A percentile compares a stretch with the other conserved stretches of the same genome.
phyloP scores from a whole-genome alignment of 2,888 invertebrate genomes.

The Lysandra coridon region DNA sequence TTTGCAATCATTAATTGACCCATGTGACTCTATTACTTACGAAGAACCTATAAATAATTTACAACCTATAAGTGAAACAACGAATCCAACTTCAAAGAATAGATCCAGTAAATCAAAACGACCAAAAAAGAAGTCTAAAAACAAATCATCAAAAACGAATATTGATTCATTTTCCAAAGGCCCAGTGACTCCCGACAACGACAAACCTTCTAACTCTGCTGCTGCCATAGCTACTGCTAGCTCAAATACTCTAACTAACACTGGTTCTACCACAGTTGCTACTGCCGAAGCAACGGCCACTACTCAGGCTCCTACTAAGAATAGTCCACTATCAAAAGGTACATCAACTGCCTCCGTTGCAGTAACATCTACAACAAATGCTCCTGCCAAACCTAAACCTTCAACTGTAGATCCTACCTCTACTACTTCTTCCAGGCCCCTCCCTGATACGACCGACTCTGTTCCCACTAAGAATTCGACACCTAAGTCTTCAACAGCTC shows the following conservation, averaged over 20 bases:
- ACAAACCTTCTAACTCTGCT: constrained; percentile 5
- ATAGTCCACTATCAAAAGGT: background rate
- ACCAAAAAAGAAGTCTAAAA: constrained; percentile 16
- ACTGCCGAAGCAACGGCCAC: background rate
- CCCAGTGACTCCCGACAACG: background rate
- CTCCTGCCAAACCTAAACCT: background rate
- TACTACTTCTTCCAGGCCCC: background rate
- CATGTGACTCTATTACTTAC: background rate
- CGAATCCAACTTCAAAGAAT: background rate
- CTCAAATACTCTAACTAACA: background rate
- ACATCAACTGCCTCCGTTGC: background rate
- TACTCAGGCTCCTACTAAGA: background rate
- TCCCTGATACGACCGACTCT: background rate
- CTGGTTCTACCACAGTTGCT: background rate
- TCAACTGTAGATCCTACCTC: background rate
- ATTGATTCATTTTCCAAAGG: background rate
- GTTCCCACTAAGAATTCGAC: background rate
- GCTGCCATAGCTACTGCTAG: background rate
- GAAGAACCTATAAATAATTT: background rate
- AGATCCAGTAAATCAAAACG: background rate
- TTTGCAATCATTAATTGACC: background rate
- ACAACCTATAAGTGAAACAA: background rate
- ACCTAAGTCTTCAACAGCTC: background rate
- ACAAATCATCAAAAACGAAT: background rate
- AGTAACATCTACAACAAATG: background rate